Evolutionary conservation across 2,888 invertebrate genomes (phyloP), one percentile per base, ranked within the genome.

Genomic region (Meandrusa payeni): DNA sequence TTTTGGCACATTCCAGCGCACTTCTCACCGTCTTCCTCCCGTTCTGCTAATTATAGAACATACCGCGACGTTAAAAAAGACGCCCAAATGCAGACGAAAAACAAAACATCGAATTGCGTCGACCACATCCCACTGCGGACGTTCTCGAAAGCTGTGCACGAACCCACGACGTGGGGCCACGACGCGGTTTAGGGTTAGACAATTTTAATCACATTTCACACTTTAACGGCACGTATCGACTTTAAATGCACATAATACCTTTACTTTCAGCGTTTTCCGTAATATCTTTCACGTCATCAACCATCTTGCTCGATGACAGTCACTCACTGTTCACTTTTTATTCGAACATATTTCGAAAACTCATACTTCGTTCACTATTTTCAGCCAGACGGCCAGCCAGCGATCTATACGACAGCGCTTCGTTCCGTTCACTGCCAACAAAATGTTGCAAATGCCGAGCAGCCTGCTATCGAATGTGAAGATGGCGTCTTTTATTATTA

Each of bases 361-460:
- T 85, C 83, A 83, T 82, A 82, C 76, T 85, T 82, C 79, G 76
- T 85, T 83, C 86, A 87, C 83, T 85, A 86, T 83, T 82, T 86
- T 80, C 87, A 83, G 86, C 80, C 67, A 64, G 66, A 59, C 82
- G 76, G 77, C 76, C 72, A 79, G 79, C 79, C 75, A 79, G 79
- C 83, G 77, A 86, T 83, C 85, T 82, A 81, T 80, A 82, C 81
- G 71, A 85, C 77, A 74, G 79, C 77, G 80, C 76, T 83, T 79
- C 82, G 85, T 85, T 86, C 83, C 82, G 85, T 83, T 85, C 81
- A 79, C 79, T 79, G 79, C 74, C 78, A 81, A 73, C 65, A 61
- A 64, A 63, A 66, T 69, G 62, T 68, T 62, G 61, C 65, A 61
- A 60, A 64, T 40, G 47, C 66, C 65, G 65, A 54, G 50, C 48